Percentiles rank a stretch among this genome's conserved stretches.
phyloP scores from a whole-genome alignment of 2,797 vertebrate species.

The Fundulus diaphanus region DNA sequence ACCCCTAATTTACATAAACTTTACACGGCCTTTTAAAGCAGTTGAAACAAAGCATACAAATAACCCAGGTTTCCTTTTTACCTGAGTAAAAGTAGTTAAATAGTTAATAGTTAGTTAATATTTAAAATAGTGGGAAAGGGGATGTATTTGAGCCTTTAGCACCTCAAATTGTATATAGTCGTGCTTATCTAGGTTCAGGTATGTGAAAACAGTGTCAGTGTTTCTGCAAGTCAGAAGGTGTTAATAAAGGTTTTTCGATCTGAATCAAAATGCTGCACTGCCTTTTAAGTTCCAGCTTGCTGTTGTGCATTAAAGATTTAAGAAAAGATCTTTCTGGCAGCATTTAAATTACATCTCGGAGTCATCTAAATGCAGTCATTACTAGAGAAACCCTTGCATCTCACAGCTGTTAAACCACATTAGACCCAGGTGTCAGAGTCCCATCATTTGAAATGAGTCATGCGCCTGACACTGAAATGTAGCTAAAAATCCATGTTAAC shows the following conservation, averaged over 20 bases:
- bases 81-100: too few species aligned
- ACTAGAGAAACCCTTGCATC: slow-evolving; percentile 35
- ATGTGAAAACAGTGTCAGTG: slow-evolving; percentile 46
- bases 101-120: too few species aligned
- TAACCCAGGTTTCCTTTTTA: too few species aligned
- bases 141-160: background rate
- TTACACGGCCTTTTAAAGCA: too few species aligned
- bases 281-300: slow-evolving; percentile 17
- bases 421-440: slow-evolving; percentile 33
- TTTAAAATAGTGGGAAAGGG: too few species aligned
- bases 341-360: slow-evolving; percentile 33
- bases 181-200: slow-evolving; percentile 32
- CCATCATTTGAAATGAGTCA: slow-evolving; percentile 54
- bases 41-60: too few species aligned
- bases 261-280: background rate
- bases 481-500: slow-evolving; percentile 60
- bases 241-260: slow-evolving; percentile 31
- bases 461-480: slow-evolving; percentile 42
- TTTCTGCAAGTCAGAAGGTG: slow-evolving; percentile 47
- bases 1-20: too few species aligned
- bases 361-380: slow-evolving; percentile 50
- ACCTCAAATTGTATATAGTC: slow-evolving; percentile 10
- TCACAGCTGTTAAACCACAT: slow-evolving; percentile 55
- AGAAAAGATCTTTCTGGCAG: slow-evolving; percentile 23
- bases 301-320: slow-evolving; percentile 19